These are phyloP conservation scores for Chloropsis hardwickii DNA, from an alignment of 2,113 vertebrate species.

Conservation along the genomic window DNA sequence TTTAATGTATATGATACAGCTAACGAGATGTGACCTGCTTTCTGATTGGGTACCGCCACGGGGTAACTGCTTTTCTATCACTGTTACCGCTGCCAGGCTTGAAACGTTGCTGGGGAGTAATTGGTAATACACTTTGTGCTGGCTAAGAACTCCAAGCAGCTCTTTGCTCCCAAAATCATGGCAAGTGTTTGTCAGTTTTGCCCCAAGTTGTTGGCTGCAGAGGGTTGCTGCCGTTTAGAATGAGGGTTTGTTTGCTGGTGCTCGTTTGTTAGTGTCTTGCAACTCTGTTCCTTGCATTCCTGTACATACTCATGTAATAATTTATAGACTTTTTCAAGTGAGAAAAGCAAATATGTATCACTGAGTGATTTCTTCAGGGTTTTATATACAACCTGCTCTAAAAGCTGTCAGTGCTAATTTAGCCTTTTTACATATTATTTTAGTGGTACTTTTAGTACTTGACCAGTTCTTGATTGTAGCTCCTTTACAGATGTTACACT, in stretches of 20 bases:
- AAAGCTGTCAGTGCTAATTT: not conserved
- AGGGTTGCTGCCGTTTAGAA: not conserved
- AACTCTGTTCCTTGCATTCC: not conserved
- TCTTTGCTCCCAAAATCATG: not conserved
- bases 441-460: not conserved
- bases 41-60: slow-evolving; percentile 65
- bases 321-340: not conserved
- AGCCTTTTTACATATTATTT: not conserved
- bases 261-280: not conserved
- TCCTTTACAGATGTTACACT: not conserved
- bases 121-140: not conserved
- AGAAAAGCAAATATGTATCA: not conserved
- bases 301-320: not conserved
- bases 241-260: not conserved
- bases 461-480: not conserved
- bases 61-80: slow-evolving; percentile 39
- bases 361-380: not conserved
- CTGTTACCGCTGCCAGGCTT: not conserved
- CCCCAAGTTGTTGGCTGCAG: not conserved
- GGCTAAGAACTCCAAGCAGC: not conserved
- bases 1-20: slow-evolving; percentile 69
- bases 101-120: not conserved
- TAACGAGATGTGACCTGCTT: slow-evolving; percentile 74
- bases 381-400: not conserved
- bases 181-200: not conserved